Conservation (phyloP, 2,888 invertebrate genomes). For the Periphyllus acericola region DNA sequence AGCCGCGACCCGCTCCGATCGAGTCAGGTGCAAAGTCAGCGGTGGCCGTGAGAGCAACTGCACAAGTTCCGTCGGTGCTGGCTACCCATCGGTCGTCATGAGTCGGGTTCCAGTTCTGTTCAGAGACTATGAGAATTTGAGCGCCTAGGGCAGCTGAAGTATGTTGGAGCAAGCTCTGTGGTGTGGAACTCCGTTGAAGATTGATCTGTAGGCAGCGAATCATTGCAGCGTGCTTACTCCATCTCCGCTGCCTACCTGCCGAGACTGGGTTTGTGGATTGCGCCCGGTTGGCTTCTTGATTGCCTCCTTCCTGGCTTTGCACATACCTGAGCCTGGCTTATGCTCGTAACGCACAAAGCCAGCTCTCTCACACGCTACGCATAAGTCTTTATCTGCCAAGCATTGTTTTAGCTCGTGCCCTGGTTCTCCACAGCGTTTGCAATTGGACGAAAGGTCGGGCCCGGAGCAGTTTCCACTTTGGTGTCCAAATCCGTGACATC, state of each 20-base stretch:
- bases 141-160: too few relatives aligned
- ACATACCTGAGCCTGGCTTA: background rate
- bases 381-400: background rate
- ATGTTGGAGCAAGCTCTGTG: too few relatives aligned
- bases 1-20: background rate
- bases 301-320: constrained; percentile 16
- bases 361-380: background rate
- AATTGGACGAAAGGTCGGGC: background rate
- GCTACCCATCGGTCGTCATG: too few relatives aligned
- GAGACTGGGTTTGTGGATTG: constrained; percentile 11
- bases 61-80: too few relatives aligned
- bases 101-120: too few relatives aligned
- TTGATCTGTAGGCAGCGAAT: constrained; percentile 6
- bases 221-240: constrained; percentile 3
- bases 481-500: background rate
- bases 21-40: constrained; percentile 1
- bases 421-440: background rate
- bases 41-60: background rate
- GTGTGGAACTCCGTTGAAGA: constrained; percentile 15
- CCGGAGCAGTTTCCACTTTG: background rate
- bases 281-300: background rate
- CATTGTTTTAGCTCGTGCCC: background rate
- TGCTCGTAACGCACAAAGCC: background rate
- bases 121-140: too few relatives aligned
- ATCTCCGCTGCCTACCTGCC: constrained; percentile 1